These are phyloP conservation scores for Andrena praecox DNA, from an alignment of 2,888 invertebrate genomes.

Conservation along the genomic window DNA sequence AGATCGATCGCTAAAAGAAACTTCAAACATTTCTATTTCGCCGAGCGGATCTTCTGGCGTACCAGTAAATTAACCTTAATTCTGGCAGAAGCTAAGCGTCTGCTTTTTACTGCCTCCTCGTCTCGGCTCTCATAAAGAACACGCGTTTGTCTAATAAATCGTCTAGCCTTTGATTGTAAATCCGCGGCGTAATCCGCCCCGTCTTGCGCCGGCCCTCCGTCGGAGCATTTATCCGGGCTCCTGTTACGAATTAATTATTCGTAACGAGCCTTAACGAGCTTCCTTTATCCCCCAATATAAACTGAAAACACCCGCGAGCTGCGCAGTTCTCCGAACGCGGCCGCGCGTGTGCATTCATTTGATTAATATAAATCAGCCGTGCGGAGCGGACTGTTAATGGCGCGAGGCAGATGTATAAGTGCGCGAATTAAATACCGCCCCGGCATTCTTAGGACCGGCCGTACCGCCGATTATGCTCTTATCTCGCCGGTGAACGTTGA, in stretches of 20 bases:
- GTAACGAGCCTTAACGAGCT: conserved; percentile 55
- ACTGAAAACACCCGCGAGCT: conserved; percentile 21
- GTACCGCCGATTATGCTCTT: conserved; percentile 66
- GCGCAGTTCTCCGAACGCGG: conserved; percentile 46
- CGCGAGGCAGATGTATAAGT: conserved; percentile 68
- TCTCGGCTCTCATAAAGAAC: background rate
- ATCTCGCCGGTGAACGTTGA: conserved; percentile 59
- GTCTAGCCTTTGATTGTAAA: conserved; percentile 19
- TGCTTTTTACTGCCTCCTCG: background rate
- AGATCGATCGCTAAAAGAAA: background rate
- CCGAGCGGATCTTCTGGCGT: background rate
- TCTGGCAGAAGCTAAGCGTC: background rate
- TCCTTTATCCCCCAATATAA: conserved; percentile 57
- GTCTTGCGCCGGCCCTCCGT: background rate
- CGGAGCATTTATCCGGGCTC: conserved; percentile 16
- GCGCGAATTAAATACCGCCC: conserved; percentile 71
- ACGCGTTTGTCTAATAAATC: background rate
- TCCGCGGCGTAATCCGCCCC: conserved; percentile 21
- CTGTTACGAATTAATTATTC: conserved; percentile 65
- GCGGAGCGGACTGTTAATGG: conserved; percentile 59
- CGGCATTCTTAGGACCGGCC: conserved; percentile 65
- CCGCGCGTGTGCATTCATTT: conserved; percentile 44
- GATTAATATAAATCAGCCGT: conserved; percentile 72
- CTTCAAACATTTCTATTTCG: background rate
- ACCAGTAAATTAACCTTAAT: background rate